Percentiles rank a stretch among this genome's conserved stretches.
phyloP scores from a whole-genome alignment of 2,797 vertebrate species.

The Todus mexicanus region DNA sequence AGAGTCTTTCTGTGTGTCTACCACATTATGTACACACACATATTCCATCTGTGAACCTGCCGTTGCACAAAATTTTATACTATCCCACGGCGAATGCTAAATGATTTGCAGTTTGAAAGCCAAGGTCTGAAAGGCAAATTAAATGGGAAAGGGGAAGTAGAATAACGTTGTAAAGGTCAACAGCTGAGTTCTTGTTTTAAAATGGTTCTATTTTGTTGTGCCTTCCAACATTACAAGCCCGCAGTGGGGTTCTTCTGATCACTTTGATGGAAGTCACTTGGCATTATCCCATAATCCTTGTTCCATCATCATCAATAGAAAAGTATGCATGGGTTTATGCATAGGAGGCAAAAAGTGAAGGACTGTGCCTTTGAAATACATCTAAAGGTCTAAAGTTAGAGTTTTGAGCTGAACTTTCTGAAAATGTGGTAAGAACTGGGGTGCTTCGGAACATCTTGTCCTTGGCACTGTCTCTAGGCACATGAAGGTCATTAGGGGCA shows the following conservation, averaged over 20 bases:
- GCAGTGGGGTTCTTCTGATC: background rate
- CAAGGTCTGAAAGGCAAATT: background rate
- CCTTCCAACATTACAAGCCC: background rate
- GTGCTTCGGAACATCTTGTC: background rate
- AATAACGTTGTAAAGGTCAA: background rate
- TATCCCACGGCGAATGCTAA: background rate
- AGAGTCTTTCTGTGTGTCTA: background rate
- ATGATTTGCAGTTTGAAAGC: background rate
- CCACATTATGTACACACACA: accelerated
- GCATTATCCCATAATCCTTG: background rate
- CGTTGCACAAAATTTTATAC: background rate
- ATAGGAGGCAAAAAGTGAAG: background rate
- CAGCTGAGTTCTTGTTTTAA: background rate
- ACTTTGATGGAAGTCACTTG: background rate
- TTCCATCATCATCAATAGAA: background rate
- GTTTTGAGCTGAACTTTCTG: background rate
- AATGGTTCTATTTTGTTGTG: background rate
- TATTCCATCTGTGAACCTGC: background rate
- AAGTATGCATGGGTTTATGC: background rate
- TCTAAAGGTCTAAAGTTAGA: background rate
- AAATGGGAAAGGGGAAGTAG: background rate
- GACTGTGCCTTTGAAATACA: background rate
- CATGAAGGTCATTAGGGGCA: no score
- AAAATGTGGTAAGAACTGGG: background rate
- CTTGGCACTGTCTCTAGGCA: no score